Base-by-base conservation (phyloP, 1,140 invertebrate species). In the Nilaparvata lugens region DNA sequence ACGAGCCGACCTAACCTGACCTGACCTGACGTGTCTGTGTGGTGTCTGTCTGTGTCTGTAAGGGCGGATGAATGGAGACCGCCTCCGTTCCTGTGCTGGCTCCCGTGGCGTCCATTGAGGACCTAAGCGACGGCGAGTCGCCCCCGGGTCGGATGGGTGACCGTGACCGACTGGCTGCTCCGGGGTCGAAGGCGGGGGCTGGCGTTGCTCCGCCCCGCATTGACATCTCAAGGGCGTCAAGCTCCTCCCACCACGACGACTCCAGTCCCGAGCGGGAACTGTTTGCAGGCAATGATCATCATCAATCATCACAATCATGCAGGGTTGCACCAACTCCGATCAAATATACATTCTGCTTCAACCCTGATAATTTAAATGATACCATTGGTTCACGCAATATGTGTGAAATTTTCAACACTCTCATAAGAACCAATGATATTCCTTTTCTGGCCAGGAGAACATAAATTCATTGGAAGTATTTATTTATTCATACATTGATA, bases 31-130 rank as follows among this genome's bases (percentile, higher is more conserved):
- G 25, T 38, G 35, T 51, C 35, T 55, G 16, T n/a, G 35, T 6
- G 4, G 16, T 31, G 54, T 60, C 58, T 38, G 54, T 60, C 43
- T 53, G 23, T 38, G 54, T 60, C 43, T 53, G 23, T 23, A 23
- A 60, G 31, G 23, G 13, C 28, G 48, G 24, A 5, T 18, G n/a
- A 14, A 51, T 28, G 55, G 59, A 53, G 52, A 42, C 52, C 51
- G 18, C 52, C 43, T 51, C 59, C 31, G 16, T 18, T 53, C 56
- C 38, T 56, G 90, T 89, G 74, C 88, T 89, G 72, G 91, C 92
- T 70, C 92, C 92, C 70, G 88, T 94, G 74, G 91, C 92, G 71
- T 94, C 91, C 63, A 92, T 94, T 75, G 89, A 93, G 79, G 89
- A 92, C 77, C 80, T 89, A 68, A 89, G 87, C 66, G 89, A 92